A percentile compares a stretch with the other conserved stretches of the same genome.
Conservation (phyloP, 37 sponge, comb jelly and placozoan genomes). For the Aplysina aerophoba region DNA sequence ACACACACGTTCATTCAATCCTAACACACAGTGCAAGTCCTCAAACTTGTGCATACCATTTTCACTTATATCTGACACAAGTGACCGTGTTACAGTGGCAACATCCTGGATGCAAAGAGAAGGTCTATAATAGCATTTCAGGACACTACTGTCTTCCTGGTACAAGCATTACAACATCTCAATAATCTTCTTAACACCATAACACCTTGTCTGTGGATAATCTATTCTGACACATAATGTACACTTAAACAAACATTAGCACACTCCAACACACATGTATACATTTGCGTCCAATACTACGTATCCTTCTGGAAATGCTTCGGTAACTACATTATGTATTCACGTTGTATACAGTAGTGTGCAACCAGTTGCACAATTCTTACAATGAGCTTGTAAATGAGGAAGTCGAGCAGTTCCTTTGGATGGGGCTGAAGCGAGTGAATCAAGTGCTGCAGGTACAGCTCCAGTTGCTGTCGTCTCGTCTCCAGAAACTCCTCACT, state of each 20-base stretch:
- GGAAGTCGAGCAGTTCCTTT: conserved; percentile 61
- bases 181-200: too few species aligned
- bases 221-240: too few species aligned
- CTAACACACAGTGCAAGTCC: not conserved
- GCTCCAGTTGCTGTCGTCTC: conserved; percentile 44
- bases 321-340: too few species aligned
- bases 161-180: too few species aligned
- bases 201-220: too few species aligned
- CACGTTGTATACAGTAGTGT: too few species aligned
- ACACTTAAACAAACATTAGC: too few species aligned
- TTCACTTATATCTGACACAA: not conserved
- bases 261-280: too few species aligned
- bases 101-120: not conserved
- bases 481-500: conserved; percentile 26
- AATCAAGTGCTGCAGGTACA: conserved; percentile 48
- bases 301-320: too few species aligned
- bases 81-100: not conserved
- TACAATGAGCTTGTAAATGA: conserved; percentile 69
- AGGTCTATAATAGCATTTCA: not conserved
- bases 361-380: conserved; percentile 2
- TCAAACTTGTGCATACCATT: not conserved
- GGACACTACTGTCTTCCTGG: not conserved
- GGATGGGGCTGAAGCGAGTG: conserved; percentile 61
- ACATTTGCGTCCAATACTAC: too few species aligned
- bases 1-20: not conserved